phyloP scores from a whole-genome alignment of 1,140 invertebrate species.

The Phthorimaea operculella region DNA sequence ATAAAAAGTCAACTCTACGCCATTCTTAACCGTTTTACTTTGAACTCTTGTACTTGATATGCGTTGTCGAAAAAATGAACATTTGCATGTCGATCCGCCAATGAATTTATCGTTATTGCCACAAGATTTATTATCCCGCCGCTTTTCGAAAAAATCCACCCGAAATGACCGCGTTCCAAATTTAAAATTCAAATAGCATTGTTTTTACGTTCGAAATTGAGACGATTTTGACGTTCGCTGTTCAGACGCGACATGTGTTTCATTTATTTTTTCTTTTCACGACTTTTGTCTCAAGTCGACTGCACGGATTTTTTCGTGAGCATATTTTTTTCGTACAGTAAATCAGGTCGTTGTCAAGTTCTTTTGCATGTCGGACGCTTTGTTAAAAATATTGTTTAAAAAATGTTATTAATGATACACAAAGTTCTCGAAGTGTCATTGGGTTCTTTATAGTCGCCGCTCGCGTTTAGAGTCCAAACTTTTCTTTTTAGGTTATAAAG shows the following conservation, averaged over 20 bases:
- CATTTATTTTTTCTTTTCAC: slow-evolving; percentile 24
- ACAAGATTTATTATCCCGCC: slow-evolving; percentile 54
- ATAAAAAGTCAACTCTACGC: slow-evolving; percentile 1
- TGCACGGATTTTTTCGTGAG: slow-evolving; percentile 22
- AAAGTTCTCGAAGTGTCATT: slow-evolving; percentile 9
- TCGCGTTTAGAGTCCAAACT: slow-evolving; percentile 7
- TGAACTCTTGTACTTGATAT: slow-evolving; percentile 37
- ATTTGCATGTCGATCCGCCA: slow-evolving; percentile 65
- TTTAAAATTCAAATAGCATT: slow-evolving; percentile 63
- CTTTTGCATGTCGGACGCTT: slow-evolving; percentile 32
- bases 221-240: slow-evolving; percentile 58
- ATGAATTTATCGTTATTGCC: slow-evolving; percentile 68
- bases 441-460: slow-evolving; percentile 15
- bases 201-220: slow-evolving; percentile 60
- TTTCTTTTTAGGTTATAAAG: slow-evolving; percentile 14
- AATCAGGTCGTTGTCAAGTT: slow-evolving; percentile 47
- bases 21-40: neutral
- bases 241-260: slow-evolving; percentile 42
- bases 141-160: slow-evolving; percentile 52
- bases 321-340: slow-evolving; percentile 27
- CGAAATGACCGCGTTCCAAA: slow-evolving; percentile 52
- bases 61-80: slow-evolving; percentile 52
- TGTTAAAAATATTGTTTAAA: slow-evolving; percentile 43
- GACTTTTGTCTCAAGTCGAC: slow-evolving; percentile 18
- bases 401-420: slow-evolving; percentile 46